Evolutionary conservation across 2,113 vertebrate species (phyloP).

Genomic region (Zosterops japonicus): DNA sequence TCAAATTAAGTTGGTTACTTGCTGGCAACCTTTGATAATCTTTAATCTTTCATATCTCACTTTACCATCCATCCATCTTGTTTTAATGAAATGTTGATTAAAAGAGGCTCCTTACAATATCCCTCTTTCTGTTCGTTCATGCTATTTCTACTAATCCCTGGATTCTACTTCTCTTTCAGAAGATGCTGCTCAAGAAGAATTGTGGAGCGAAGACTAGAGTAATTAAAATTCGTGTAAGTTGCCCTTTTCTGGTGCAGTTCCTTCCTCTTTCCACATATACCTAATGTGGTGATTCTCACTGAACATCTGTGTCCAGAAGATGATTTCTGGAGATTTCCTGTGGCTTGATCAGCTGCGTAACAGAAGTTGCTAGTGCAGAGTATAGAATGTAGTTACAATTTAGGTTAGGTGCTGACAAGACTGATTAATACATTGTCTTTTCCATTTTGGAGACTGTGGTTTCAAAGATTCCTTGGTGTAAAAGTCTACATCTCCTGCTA

Average conservation of each 20-base stretch:
- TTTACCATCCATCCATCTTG: not conserved
- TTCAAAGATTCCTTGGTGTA: not conserved
- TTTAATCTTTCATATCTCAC: not conserved
- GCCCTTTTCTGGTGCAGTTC: not conserved
- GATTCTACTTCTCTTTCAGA: constrained; percentile 78
- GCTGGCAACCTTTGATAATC: not conserved
- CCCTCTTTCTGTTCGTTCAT: not conserved
- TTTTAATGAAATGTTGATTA: not conserved
- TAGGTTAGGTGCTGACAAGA: not conserved
- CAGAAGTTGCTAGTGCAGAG: not conserved
- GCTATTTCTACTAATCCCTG: constrained; percentile 36
- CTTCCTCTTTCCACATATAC: not conserved
- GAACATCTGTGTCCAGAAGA: not conserved
- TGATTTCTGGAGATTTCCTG: not conserved
- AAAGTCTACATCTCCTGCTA: not conserved
- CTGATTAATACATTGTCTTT: not conserved
- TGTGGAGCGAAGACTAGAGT: constrained; percentile 85
- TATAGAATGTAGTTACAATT: not conserved
- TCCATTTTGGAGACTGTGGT: not conserved
- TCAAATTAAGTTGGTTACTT: not conserved
- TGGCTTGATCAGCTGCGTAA: not conserved
- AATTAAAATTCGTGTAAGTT: constrained; percentile 88
- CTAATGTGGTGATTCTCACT: not conserved
- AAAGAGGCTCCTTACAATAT: not conserved
- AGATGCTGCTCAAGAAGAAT: constrained; percentile 91